phyloP scores from a whole-genome alignment of 92 coral and sea anemone genomes.

The Epizoanthus fatuus region DNA sequence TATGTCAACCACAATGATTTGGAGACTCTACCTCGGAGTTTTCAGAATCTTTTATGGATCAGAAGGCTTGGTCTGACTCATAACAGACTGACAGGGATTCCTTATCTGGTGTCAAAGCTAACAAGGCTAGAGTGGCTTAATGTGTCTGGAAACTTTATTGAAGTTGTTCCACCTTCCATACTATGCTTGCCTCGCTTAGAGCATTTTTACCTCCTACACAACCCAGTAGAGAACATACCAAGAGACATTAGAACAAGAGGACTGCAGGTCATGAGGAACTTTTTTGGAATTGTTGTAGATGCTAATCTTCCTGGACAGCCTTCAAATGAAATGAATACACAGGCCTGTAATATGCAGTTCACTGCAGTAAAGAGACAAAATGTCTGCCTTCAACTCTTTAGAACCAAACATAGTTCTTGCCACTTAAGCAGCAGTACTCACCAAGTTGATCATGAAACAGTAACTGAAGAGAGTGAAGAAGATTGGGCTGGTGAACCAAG shows the following conservation, averaged over 20 bases:
- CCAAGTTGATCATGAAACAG: not conserved
- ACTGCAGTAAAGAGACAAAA: not conserved
- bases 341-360: not conserved
- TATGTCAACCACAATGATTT: slow-evolving; percentile 72
- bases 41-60: slow-evolving; percentile 53
- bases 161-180: slow-evolving; percentile 66
- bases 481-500: not conserved
- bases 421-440: not conserved
- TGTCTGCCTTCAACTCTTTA: slow-evolving; percentile 26
- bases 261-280: slow-evolving; percentile 56
- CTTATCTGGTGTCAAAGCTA: slow-evolving; percentile 51
- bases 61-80: slow-evolving; percentile 77
- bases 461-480: not conserved
- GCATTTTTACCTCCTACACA: slow-evolving; percentile 67
- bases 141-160: slow-evolving; percentile 79
- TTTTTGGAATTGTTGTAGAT: slow-evolving; percentile 46
- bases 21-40: slow-evolving; percentile 61
- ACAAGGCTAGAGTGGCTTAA: slow-evolving; percentile 76
- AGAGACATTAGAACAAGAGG: slow-evolving; percentile 72
- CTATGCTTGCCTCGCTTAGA: slow-evolving; percentile 62
- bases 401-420: not conserved
- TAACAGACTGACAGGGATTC: slow-evolving; percentile 67
- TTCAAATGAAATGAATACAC: not conserved
- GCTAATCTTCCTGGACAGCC: not conserved
- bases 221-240: slow-evolving; percentile 83